Percentiles rank a stretch among this genome's conserved stretches.
These are phyloP conservation scores for Proisotoma minuta DNA, from an alignment of 2,888 invertebrate species.

Conservation along the genomic window DNA sequence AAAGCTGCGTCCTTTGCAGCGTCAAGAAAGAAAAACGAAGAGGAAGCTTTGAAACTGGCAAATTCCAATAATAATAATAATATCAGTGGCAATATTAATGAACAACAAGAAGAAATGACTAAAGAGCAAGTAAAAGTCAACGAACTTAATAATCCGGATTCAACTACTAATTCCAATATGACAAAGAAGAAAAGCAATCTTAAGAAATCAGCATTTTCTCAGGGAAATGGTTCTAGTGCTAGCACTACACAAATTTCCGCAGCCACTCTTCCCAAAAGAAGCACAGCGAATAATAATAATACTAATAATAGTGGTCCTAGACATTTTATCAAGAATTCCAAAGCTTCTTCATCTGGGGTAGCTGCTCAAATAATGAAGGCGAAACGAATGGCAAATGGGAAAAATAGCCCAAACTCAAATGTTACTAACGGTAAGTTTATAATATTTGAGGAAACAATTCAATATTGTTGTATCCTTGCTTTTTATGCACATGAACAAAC, in stretches of 20 bases:
- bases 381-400: neutral
- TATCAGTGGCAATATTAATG: too few species aligned
- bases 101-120: slow-evolving; percentile 1
- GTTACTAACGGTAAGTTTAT: neutral
- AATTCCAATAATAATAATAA: too few species aligned
- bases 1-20: slow-evolving; percentile 32
- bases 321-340: neutral
- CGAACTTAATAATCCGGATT: too few species aligned
- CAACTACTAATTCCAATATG: too few species aligned
- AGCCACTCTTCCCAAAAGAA: too few species aligned
- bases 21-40: slow-evolving; percentile 22
- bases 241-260: too few species aligned
- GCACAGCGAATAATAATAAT: neutral
- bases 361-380: slow-evolving; percentile 3
- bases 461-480: neutral
- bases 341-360: neutral
- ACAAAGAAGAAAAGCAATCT: neutral
- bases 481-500: too few species aligned
- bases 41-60: slow-evolving; percentile 14
- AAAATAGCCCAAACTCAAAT: neutral
- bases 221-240: slow-evolving; percentile 5
- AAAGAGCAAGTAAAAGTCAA: slow-evolving; percentile 2
- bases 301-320: too few species aligned
- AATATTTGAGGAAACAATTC: neutral
- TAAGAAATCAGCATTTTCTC: slow-evolving; percentile 4